phyloP scores from a whole-genome alignment of 2,888 invertebrate genomes.

The Melinaea menophilus region DNA sequence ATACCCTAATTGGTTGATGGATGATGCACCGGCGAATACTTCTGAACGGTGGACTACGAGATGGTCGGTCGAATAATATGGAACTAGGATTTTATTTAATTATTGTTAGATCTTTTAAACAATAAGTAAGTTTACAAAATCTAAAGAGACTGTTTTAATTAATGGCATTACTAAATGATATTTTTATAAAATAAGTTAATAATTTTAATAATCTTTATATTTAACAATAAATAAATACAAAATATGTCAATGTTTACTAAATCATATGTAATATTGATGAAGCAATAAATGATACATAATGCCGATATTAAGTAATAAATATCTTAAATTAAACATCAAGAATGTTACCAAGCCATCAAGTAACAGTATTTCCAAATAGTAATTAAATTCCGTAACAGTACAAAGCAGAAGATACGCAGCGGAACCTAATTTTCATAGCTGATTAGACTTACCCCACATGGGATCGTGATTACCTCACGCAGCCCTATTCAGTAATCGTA shows the following conservation, averaged over 20 bases:
- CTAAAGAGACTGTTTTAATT: no score
- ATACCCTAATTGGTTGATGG: constrained; percentile 87
- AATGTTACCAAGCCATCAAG: constrained; percentile 53
- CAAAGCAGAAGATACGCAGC: constrained; percentile 70
- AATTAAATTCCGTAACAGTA: constrained; percentile 74
- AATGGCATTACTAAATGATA: no score
- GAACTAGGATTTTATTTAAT: no score
- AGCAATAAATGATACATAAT: not conserved
- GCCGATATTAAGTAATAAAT: constrained; percentile 4
- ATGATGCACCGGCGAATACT: constrained; percentile 63
- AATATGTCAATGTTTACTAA: no score
- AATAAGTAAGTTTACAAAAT: no score
- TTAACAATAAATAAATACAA: no score
- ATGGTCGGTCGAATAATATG: not conserved
- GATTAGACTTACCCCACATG: constrained; percentile 73
- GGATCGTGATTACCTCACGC: constrained; percentile 59
- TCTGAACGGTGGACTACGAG: constrained; percentile 19
- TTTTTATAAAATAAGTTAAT: no score
- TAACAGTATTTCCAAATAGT: constrained; percentile 70
- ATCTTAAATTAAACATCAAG: constrained; percentile 59
- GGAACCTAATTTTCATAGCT: constrained; percentile 78
- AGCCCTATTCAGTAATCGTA: constrained; percentile 43
- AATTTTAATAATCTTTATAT: no score
- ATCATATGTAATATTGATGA: no score
- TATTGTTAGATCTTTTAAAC: no score